Percentiles rank a stretch among this genome's conserved stretches.
phyloP scores from a whole-genome alignment of 2,113 vertebrate species.

The Cyprinodon variegatus region DNA sequence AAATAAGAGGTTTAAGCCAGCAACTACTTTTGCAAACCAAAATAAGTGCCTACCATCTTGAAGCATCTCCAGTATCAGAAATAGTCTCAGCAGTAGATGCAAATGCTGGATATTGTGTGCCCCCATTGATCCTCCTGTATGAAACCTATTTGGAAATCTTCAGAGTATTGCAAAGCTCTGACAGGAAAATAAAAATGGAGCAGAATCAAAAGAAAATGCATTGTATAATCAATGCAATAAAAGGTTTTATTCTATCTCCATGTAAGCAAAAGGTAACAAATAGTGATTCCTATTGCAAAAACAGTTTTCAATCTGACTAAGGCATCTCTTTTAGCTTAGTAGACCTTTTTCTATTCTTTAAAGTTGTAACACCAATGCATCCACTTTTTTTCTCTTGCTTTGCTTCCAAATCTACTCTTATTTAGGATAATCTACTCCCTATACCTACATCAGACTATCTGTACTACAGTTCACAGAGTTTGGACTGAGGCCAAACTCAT shows the following conservation, averaged over 20 bases:
- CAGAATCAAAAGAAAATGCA: not conserved
- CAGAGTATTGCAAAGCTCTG: not conserved
- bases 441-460: not conserved
- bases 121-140: not conserved
- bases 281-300: not conserved
- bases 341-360: not conserved
- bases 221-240: not conserved
- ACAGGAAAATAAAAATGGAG: not conserved
- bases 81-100: not conserved
- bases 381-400: not conserved
- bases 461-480: not conserved
- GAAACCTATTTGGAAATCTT: not conserved
- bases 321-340: not conserved
- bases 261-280: not conserved
- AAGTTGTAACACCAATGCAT: not conserved
- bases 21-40: not conserved
- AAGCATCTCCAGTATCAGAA: not conserved
- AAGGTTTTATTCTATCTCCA: not conserved
- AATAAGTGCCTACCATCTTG: not conserved
- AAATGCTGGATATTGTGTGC: not conserved
- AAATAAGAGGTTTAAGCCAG: not conserved
- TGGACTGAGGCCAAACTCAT: not conserved
- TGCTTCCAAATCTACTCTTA: not conserved
- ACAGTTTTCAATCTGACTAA: not conserved
- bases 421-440: not conserved